Percentiles rank a stretch among this genome's conserved stretches.
phyloP scores from a whole-genome alignment of 1,140 invertebrate species.

The Procambarus clarkii region DNA sequence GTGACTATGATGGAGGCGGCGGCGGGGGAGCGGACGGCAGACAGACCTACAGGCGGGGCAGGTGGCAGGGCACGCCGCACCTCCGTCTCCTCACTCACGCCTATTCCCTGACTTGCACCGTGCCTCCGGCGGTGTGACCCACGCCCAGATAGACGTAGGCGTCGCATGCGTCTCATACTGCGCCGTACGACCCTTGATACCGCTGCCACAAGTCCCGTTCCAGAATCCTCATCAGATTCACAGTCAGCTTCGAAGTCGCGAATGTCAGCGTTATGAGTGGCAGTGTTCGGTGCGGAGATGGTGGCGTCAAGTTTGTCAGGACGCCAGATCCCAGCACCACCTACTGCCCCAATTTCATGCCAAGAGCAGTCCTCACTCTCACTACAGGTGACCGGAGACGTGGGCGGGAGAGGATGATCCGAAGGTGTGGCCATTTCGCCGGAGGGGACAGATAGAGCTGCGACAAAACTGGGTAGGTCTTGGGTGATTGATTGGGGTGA shows the following conservation, averaged over 20 bases:
- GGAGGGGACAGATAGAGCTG: neutral
- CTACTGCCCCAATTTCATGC: slow-evolving; percentile 6
- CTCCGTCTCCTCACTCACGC: slow-evolving; percentile 51
- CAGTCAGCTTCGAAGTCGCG: slow-evolving; percentile 2
- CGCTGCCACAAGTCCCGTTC: slow-evolving; percentile 32
- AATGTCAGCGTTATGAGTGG: neutral
- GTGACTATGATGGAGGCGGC: slow-evolving; percentile 58
- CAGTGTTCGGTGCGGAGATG: neutral
- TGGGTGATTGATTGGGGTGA: neutral
- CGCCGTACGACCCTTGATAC: slow-evolving; percentile 39
- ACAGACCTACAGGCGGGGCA: slow-evolving; percentile 25
- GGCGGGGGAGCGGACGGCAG: slow-evolving; percentile 45
- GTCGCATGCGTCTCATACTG: slow-evolving; percentile 52
- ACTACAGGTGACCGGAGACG: neutral
- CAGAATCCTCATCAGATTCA: neutral
- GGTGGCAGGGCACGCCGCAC: slow-evolving; percentile 17
- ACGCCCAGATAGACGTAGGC: slow-evolving; percentile 49
- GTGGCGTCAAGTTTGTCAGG: neutral
- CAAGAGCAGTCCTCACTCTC: slow-evolving; percentile 6
- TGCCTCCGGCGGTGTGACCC: neutral
- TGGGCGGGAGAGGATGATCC: neutral
- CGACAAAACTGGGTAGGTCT: neutral
- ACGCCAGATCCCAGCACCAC: neutral
- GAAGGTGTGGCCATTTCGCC: no score
- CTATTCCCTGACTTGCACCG: neutral